phyloP scores from a whole-genome alignment of 1,140 invertebrate species.

The Leptinotarsa texana region DNA sequence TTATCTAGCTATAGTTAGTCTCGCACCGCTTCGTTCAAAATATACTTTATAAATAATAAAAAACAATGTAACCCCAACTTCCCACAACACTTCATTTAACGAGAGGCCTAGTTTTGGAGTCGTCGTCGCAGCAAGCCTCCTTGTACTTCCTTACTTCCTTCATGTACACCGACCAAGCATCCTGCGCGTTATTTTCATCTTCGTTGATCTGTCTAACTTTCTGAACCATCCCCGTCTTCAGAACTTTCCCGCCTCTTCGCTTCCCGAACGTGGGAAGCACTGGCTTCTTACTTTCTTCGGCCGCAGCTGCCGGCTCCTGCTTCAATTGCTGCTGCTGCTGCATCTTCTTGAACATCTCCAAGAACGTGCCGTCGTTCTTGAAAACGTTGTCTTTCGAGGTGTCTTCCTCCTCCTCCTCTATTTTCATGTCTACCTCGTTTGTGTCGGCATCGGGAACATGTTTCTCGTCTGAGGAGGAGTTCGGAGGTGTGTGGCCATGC shows the following conservation, averaged over 20 bases:
- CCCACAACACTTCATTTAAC: conserved; percentile 70
- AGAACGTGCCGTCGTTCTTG: conserved; percentile 85
- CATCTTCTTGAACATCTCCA: conserved; percentile 89
- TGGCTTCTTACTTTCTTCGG: conserved; percentile 54
- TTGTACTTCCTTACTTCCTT: conserved; percentile 91
- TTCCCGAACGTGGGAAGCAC: conserved; percentile 78
- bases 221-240: conserved; percentile 88
- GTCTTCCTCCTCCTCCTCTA: conserved; percentile 45
- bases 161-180: conserved; percentile 91
- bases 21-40: too few species aligned
- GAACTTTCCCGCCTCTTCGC: conserved; percentile 79
- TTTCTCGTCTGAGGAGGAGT: conserved; percentile 27
- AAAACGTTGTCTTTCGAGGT: conserved; percentile 60
- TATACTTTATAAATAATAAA: too few species aligned
- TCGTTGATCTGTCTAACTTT: conserved; percentile 74
- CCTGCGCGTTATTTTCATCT: conserved; percentile 71
- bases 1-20: too few species aligned
- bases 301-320: conserved; percentile 37
- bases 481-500: conserved; percentile 10
- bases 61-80: too few species aligned
- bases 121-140: conserved; percentile 88
- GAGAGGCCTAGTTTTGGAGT: conserved; percentile 86
- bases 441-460: conserved; percentile 28
- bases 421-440: conserved; percentile 44
- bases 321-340: conserved; percentile 64